These are phyloP conservation scores for Otolemur garnettii DNA, from an alignment of 2,113 vertebrate species.

Conservation along the genomic window DNA sequence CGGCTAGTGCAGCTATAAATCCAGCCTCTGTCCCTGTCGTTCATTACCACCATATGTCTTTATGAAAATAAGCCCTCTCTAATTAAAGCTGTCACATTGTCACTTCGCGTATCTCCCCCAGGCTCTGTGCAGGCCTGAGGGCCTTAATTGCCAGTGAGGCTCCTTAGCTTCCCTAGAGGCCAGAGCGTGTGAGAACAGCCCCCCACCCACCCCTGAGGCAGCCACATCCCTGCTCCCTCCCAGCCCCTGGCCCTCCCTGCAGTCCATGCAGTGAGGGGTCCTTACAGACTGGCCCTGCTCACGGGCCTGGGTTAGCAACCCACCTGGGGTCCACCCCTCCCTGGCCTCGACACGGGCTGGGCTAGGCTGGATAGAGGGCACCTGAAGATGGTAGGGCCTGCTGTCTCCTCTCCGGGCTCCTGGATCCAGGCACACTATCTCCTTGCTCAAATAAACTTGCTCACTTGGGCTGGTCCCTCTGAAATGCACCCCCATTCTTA, in stretches of 20 bases:
- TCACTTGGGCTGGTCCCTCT: neutral
- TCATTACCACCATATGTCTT: conserved; percentile 14
- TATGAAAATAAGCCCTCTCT: neutral
- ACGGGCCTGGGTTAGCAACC: neutral
- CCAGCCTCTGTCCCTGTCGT: neutral
- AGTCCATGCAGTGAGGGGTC: neutral
- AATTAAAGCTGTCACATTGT: neutral
- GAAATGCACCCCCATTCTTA: neutral
- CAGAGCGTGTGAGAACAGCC: accelerated
- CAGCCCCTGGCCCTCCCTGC: neutral
- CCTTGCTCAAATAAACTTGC: neutral
- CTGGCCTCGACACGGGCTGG: neutral
- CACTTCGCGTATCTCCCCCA: neutral
- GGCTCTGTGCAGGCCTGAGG: neutral
- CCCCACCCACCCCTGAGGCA: too few relatives aligned
- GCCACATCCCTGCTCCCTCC: neutral
- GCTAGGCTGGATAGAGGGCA: accelerated
- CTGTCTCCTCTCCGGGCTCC: neutral
- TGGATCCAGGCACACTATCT: accelerated
- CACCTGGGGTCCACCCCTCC: too few relatives aligned
- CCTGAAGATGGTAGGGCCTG: neutral
- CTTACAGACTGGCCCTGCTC: neutral
- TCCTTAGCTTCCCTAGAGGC: neutral
- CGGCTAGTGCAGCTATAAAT: neutral
- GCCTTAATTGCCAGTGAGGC: neutral